Percentiles rank a stretch among this genome's conserved stretches.
These are phyloP conservation scores for Gasteruption jaculator DNA, from an alignment of 2,888 invertebrate genomes.

Conservation along the genomic window DNA sequence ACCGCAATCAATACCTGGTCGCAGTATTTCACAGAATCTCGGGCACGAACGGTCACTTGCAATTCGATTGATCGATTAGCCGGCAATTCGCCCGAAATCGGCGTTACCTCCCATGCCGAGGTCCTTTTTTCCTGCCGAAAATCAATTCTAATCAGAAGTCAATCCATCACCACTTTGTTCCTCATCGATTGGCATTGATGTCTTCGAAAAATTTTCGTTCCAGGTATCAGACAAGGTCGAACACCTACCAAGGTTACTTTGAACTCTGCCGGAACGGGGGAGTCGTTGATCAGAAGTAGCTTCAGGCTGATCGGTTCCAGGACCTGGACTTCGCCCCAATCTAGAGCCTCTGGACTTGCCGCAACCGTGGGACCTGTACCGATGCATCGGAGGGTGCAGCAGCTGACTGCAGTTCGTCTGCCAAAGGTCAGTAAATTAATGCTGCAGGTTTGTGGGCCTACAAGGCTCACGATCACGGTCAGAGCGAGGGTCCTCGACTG, in stretches of 20 bases:
- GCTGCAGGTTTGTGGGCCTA: slow-evolving; percentile 51
- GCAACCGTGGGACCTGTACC: slow-evolving; percentile 68
- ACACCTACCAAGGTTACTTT: slow-evolving; percentile 50
- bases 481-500: slow-evolving; percentile 51
- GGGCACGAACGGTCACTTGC: slow-evolving; percentile 41
- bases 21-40: slow-evolving; percentile 42
- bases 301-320: slow-evolving; percentile 54
- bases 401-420: slow-evolving; percentile 30
- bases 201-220: background rate
- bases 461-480: slow-evolving; percentile 50
- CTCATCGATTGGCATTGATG: no score
- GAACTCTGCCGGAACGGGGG: slow-evolving; percentile 63
- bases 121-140: slow-evolving; percentile 24
- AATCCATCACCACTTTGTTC: no score
- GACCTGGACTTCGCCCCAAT: slow-evolving; percentile 63
- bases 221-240: background rate
- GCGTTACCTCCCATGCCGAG: slow-evolving; percentile 33
- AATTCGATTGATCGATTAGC: slow-evolving; percentile 39
- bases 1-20: slow-evolving; percentile 43
- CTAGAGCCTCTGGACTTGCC: slow-evolving; percentile 57
- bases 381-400: slow-evolving; percentile 55
- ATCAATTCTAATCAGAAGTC: slow-evolving; percentile 1
- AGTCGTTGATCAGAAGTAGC: slow-evolving; percentile 63
- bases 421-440: slow-evolving; percentile 51
- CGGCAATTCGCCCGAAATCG: slow-evolving; percentile 33